Evolutionary conservation across 2,113 vertebrate species (phyloP).

Genomic region (Gasterosteus aculeatus): DNA sequence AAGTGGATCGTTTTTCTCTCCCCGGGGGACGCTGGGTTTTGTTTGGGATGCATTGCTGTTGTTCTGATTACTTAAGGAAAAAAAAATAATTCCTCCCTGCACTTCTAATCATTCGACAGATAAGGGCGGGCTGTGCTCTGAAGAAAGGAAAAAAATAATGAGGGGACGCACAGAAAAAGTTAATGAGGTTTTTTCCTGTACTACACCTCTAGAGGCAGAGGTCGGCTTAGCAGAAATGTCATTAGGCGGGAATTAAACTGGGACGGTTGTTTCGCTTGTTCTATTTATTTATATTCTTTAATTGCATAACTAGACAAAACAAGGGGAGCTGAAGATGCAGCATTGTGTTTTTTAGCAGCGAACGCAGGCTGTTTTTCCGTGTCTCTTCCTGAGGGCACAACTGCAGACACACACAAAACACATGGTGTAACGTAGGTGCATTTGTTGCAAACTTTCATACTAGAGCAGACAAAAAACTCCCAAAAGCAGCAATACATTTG

Average conservation of each 20-base stretch:
- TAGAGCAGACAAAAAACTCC: conserved; percentile 62
- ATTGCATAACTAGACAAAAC: conserved; percentile 65
- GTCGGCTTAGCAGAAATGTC: conserved; percentile 74
- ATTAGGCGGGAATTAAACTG: conserved; percentile 77
- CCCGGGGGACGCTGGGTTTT: conserved; percentile 48
- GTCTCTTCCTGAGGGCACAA: not conserved
- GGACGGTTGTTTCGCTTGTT: conserved; percentile 71
- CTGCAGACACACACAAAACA: conserved; percentile 4
- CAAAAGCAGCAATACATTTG: conserved; percentile 61
- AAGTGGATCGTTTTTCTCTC: conserved; percentile 62
- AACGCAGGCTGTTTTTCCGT: not conserved
- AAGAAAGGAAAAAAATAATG: conserved; percentile 46
- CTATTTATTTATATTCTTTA: conserved; percentile 77
- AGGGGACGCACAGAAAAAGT: conserved; percentile 51
- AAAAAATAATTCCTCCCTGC: conserved; percentile 41
- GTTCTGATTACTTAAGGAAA: conserved; percentile 24
- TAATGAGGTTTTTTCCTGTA: conserved; percentile 78
- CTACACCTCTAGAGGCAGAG: conserved; percentile 69
- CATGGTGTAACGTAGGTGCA: conserved; percentile 23
- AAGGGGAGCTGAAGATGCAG: conserved; percentile 35
- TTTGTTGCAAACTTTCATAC: conserved; percentile 64
- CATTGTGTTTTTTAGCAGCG: not conserved
- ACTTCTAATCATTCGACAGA: conserved; percentile 71
- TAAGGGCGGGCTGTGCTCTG: conserved; percentile 52
- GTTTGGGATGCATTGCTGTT: conserved; percentile 55